Evolutionary conservation across 2,888 invertebrate species (phyloP), one percentile per base, ranked within the genome.

Genomic region (Argyra leucocephala): DNA sequence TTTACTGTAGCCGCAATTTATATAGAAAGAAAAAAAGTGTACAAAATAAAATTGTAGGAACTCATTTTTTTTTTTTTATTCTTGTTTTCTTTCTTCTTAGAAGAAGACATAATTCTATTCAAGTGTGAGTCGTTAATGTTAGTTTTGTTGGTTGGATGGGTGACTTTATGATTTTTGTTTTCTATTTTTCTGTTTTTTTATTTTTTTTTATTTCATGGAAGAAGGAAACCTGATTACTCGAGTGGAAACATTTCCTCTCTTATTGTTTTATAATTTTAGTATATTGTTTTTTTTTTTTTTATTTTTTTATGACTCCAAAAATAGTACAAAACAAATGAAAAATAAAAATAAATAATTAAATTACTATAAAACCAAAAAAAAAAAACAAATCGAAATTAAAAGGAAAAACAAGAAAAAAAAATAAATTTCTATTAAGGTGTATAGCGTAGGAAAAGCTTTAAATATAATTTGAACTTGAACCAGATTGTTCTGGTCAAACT

Each of bases 141-240:
- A 7, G 15, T 18, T 48, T 18, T 18, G 48, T 48, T 48, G n/a
- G n/a, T 48, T 48, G 48, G 48, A 48, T 48, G 48, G 48, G 18
- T 48, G 48, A 48, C 48, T 48, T 48, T 48, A 48, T 48, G 48
- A 48, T 9, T 48, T 48, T 15, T 18, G 5, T 48, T 48, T 48
- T 48, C 15, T 48, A 3, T 10, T 48, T 48, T 18, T 48, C 18
- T n/a, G 1, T 48, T 9, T 48, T 15, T 48, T 48, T 2, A 18
- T 37, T 48, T 15, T 9, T 48, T 5, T 48, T 48, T 18, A 12
- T n/a, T 48, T 48, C 48, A 48, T 48, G 48, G 48, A 48, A 48
- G 48, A 48, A 48, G 48, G 48, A 48, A 48, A 48, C 48, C 48
- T 48, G 48, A 18, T 48, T 48, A 48, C 48, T 48, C 48, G 18